Base-by-base conservation (phyloP, 1,140 invertebrate genomes). In the Patella vulgata region DNA sequence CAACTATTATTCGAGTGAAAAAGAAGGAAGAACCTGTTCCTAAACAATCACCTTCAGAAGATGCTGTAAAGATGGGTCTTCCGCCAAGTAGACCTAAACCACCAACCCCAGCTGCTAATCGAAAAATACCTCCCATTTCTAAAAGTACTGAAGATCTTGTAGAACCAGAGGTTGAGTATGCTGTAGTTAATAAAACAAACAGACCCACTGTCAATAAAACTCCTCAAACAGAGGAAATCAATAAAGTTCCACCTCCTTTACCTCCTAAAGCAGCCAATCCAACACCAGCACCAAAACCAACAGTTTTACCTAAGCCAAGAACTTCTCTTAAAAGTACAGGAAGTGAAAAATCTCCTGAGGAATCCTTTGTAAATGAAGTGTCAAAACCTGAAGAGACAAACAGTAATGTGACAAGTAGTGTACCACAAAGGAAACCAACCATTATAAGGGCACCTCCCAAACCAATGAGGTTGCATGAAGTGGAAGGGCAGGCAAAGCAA, bases 231-330 rank as follows among this genome's bases (percentile, higher is more conserved):
- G 33, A 36, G 33, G 6, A 36, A 36, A 36, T 14, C 14, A 36
- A 36, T 54, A 19, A 42, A 33, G 52, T 9, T 8, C 25, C 36
- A n/a, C 52, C 52, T 36, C 33, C 33, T 8, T 5, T 36, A 14
- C 33, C 33, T 36, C 33, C 33, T 8, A 36, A 36, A 14, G 5
- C 14, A 14, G 5, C 14, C 33, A 5, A 36, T 36, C 14, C 55
- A 21, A 30, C 68, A 21, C 27, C 66, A 1, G 65, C 63, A 57
- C 70, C 70, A 12, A 72, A 69, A 57, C 70, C 66, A 23, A 46
- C 51, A n/a, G 28, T 70, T 5, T 43, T 53, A 17, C 59, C 62
- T 2, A 72, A 63, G 60, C 70, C 70, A 19, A 64, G 40, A 6
- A 6, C 42, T 31, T 43, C 43, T 30, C 14, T 51, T 17, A 60